Evolutionary conservation across 1,140 invertebrate species (phyloP).

Genomic region (Calycopis cecrops): DNA sequence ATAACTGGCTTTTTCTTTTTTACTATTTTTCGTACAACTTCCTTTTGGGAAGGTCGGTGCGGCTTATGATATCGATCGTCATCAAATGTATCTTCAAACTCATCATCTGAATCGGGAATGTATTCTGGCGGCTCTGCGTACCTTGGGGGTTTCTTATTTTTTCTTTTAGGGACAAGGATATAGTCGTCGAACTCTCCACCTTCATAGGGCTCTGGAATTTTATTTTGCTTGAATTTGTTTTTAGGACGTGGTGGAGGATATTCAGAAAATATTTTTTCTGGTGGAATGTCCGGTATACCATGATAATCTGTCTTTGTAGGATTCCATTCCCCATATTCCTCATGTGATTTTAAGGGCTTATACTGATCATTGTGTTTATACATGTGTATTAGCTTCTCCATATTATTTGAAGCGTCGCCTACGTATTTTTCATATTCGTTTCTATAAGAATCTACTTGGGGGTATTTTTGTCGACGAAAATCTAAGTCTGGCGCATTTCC

Average conservation of each 20-base stretch:
- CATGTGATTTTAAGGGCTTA: constrained; percentile 43
- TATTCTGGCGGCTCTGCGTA: constrained; percentile 40
- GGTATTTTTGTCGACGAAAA: constrained; percentile 49
- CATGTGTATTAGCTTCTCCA: constrained; percentile 39
- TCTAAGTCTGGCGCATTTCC: constrained; percentile 39
- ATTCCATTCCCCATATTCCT: constrained; percentile 36
- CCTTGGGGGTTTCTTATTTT: constrained; percentile 49
- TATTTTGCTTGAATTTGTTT: constrained; percentile 52
- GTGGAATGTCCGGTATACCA: constrained; percentile 38
- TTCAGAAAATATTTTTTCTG: constrained; percentile 46
- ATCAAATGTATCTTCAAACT: constrained; percentile 47
- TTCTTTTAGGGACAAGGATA: constrained; percentile 60
- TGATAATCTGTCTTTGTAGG: constrained; percentile 45
- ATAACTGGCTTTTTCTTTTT: constrained; percentile 56
- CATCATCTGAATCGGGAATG: constrained; percentile 42
- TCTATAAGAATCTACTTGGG: constrained; percentile 37
- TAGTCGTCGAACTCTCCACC: constrained; percentile 54
- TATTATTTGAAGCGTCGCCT: constrained; percentile 39
- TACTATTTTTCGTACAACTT: constrained; percentile 59
- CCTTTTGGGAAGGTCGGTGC: constrained; percentile 39
- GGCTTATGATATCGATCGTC: constrained; percentile 44
- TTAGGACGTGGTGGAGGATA: constrained; percentile 48
- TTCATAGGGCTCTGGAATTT: constrained; percentile 39
- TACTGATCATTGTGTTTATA: constrained; percentile 34
- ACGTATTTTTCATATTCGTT: constrained; percentile 49